Base-by-base conservation (phyloP, 2,797 vertebrate species). In the Chrosomus eos region DNA sequence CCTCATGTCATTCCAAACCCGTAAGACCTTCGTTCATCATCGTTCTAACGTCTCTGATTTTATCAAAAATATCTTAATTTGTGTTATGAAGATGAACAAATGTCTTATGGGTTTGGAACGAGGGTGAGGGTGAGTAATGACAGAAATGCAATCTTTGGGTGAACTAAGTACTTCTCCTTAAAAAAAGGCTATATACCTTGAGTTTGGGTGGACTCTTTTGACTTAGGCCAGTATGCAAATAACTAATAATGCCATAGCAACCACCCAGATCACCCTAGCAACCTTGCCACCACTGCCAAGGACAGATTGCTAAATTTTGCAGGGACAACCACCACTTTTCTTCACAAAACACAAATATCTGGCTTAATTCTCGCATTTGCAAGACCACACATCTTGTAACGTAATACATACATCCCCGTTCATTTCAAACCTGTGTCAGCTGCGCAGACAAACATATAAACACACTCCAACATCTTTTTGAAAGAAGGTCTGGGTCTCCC, bases 381-480 rank as follows among this genome's bases (percentile, higher is more conserved):
- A 68, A 26, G 31, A 55, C 62, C 38, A 38, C 45, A 80, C 45
- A 55, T 66, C 18, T 31, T 7, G 58, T 23, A 64, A 21, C 0
- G 1, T 28, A 13, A 55, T 26, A 40, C 31, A 16, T 58, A n/a
- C 6, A 51, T 21, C 58, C n/a, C n/a, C n/a, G 9, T 31, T 31
- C 38, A 66, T 70, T 55, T 43, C 16, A 55, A 9, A 43, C 7
- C 55, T 21, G 23, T 58, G 14, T 72, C 31, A 70, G 48, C 31
- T 70, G 36, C 7, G 0, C n/a, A 45, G 26, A 31, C n/a, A 48
- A n/a, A 19, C 9, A 6, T 16, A 38, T 45, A 60, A 60, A 80
- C 55, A 78, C 67, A 70, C 38, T 58, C 45, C 51, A 64, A 68
- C 43, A 74, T 80, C 48, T 82, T 45, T 83, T 7, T 81, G 60